Conservation (phyloP, 2,113 vertebrate species). For the cat (Felis catus) region DNA sequence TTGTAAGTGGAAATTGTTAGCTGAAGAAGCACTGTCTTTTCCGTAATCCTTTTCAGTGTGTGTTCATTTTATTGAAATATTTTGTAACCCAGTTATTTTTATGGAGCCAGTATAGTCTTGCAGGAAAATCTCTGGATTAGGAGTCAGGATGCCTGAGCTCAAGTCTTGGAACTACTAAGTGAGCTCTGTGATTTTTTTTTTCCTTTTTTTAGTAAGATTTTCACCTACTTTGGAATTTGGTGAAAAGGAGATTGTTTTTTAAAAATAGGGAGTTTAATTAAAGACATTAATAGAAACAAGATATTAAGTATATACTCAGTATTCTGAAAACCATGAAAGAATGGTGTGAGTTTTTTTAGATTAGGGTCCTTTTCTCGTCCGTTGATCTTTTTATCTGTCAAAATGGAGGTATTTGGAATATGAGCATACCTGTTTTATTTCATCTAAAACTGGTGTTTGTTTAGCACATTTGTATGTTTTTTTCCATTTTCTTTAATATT, state of each 20-base stretch:
- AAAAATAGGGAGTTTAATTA: background rate
- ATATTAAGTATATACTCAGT: background rate
- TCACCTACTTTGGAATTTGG: conserved; percentile 6
- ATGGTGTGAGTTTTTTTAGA: background rate
- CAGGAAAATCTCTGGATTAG: conserved; percentile 69
- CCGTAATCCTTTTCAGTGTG: conserved; percentile 61
- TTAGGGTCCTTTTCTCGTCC: background rate
- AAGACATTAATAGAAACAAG: background rate
- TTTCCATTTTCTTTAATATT: background rate
- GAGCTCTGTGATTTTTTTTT: background rate
- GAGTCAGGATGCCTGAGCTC: conserved; percentile 59
- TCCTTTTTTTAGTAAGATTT: background rate
- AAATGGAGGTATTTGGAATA: background rate
- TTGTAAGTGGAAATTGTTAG: conserved; percentile 63
- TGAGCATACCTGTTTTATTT: background rate
- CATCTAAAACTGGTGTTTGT: background rate
- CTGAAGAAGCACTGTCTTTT: conserved; percentile 46
- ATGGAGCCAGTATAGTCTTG: conserved; percentile 64
- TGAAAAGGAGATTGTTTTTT: background rate
- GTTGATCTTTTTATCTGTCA: background rate
- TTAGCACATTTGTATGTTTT: background rate
- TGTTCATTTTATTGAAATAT: conserved; percentile 70
- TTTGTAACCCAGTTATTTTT: conserved; percentile 74
- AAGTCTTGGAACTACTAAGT: conserved; percentile 3
- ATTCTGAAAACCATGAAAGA: conserved; percentile 19